Percentiles rank a stretch among this genome's conserved stretches.
Conservation (phyloP, 2,797 vertebrate species). For the Mergus octosetaceus region DNA sequence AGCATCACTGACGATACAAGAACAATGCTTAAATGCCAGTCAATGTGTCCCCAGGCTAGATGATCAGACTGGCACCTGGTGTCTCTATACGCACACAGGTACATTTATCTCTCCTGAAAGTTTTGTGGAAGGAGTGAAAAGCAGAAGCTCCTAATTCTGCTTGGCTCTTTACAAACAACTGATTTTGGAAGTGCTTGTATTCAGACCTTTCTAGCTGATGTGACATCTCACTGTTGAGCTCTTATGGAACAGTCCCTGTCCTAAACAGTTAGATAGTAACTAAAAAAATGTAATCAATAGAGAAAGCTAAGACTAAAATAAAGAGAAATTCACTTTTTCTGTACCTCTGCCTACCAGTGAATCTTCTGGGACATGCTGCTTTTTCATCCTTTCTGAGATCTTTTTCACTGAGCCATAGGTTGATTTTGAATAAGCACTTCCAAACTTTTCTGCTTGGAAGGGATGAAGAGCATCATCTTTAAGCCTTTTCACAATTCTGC, state of each 20-base stretch:
- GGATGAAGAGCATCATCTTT: neutral
- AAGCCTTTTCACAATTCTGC: neutral
- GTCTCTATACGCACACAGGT: accelerated
- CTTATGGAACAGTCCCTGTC: neutral
- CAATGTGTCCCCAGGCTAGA: neutral
- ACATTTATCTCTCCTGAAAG: neutral
- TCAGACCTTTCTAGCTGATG: neutral
- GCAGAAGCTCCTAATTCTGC: neutral
- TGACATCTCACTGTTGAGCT: neutral
- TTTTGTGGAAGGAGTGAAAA: neutral
- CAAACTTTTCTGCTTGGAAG: neutral
- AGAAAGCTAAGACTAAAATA: neutral
- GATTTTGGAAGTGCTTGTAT: neutral
- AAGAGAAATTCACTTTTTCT: neutral
- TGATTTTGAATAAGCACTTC: accelerated
- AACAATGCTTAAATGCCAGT: neutral
- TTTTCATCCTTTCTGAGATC: neutral
- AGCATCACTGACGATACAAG: neutral
- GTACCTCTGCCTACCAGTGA: neutral
- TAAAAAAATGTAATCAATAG: neutral
- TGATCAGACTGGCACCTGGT: neutral
- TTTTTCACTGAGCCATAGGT: neutral
- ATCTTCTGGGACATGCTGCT: neutral
- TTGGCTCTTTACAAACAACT: neutral
- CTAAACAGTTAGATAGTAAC: neutral